These are phyloP conservation scores for Cordilura impudica DNA, from an alignment of 2,888 invertebrate species.

Conservation along the genomic window DNA sequence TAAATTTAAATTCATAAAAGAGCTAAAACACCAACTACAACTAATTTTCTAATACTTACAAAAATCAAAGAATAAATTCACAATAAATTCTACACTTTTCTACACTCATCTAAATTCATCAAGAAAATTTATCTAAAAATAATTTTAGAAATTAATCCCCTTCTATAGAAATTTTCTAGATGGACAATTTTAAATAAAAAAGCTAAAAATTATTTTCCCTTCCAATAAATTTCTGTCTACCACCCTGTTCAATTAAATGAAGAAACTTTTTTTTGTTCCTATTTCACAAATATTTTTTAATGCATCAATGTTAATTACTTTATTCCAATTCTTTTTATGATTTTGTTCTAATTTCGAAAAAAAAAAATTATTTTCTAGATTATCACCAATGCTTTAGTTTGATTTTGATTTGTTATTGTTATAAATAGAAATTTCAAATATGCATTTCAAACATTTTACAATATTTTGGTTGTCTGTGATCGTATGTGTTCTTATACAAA, in stretches of 20 bases:
- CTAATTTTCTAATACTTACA: too few species aligned
- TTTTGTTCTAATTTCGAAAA: neutral
- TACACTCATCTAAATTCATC: neutral
- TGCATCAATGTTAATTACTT: conserved; percentile 4
- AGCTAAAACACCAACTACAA: neutral
- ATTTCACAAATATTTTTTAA: neutral
- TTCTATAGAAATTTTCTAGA: too few species aligned
- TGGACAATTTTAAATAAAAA: neutral
- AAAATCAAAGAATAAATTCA: too few species aligned
- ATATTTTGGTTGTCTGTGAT: conserved; percentile 51
- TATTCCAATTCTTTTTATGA: neutral
- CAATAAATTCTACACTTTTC: too few species aligned
- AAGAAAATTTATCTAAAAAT: neutral
- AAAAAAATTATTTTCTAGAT: conserved; percentile 1
- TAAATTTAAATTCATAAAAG: neutral
- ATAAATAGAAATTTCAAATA: conserved; percentile 3
- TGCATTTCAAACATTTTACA: conserved; percentile 57
- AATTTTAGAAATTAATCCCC: neutral
- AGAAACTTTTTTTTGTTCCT: neutral
- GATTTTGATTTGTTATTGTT: neutral
- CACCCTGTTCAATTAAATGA: neutral
- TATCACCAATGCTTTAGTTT: conserved; percentile 23
- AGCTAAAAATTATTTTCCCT: neutral
- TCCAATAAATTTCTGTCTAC: neutral
- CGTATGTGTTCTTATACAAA: conserved; percentile 49